phyloP scores from a whole-genome alignment of 2,113 vertebrate species.

The Anthoscopus minutus region DNA sequence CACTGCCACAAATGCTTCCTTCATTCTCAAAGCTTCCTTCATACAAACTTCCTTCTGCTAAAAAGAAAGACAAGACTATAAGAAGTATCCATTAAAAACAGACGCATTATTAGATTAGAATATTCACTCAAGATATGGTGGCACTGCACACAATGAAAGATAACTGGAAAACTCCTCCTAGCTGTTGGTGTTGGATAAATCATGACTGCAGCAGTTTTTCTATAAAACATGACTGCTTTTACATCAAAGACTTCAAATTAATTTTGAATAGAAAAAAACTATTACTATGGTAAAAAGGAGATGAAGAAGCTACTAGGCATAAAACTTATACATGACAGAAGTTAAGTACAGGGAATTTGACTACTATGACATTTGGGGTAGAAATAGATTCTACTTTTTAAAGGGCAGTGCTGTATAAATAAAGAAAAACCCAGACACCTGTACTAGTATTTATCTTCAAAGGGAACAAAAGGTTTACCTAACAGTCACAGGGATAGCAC shows the following conservation, averaged over 20 bases:
- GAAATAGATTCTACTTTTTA: slow-evolving; percentile 22
- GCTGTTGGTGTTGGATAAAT: neutral
- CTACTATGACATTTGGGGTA: slow-evolving; percentile 15
- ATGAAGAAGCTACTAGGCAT: neutral
- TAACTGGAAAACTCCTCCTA: neutral
- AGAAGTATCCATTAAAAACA: neutral
- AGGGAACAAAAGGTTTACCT: slow-evolving; percentile 3
- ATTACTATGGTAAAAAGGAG: neutral
- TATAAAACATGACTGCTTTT: neutral
- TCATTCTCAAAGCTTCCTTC: slow-evolving; percentile 89
- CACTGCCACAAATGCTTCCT: slow-evolving; percentile 88
- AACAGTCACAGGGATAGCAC: neutral
- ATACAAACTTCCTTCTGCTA: slow-evolving; percentile 79
- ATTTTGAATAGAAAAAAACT: neutral
- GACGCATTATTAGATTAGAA: neutral
- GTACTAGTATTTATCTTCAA: neutral
- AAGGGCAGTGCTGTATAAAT: slow-evolving; percentile 36
- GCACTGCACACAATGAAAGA: neutral
- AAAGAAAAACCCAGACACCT: neutral
- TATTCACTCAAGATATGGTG: neutral
- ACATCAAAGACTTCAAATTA: neutral
- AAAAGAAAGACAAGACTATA: neutral
- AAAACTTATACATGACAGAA: neutral
- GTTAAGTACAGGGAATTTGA: neutral
- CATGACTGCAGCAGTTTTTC: neutral